Percentiles rank a stretch among this genome's conserved stretches.
Evolutionary conservation across 2,888 invertebrate genomes (phyloP).

Genomic region (Cephus pygmeus): DNA sequence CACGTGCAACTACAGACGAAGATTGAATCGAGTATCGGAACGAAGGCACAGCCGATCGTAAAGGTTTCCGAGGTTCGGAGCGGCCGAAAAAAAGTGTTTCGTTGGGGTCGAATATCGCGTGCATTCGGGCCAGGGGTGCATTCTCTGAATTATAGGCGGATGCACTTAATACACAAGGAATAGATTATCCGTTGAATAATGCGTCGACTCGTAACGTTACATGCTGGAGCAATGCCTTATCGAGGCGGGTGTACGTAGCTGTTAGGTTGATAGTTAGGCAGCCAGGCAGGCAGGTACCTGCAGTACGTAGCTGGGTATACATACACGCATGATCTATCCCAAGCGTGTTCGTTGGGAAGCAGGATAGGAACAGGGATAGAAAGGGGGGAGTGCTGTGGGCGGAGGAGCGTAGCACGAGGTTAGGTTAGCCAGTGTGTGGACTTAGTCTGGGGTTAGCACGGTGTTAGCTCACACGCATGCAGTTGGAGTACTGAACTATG

Average conservation of each 20-base stretch:
- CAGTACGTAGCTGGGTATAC: not conserved
- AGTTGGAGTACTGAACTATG: constrained; percentile 60
- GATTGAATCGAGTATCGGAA: not conserved
- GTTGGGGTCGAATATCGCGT: not conserved
- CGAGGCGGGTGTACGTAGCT: not conserved
- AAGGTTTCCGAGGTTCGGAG: not conserved
- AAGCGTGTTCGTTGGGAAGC: constrained; percentile 36
- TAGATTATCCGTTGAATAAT: constrained; percentile 60
- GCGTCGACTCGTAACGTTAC: constrained; percentile 23
- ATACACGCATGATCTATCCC: constrained; percentile 16
- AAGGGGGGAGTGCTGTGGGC: not conserved
- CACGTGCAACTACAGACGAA: not conserved
- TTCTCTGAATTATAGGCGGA: not conserved
- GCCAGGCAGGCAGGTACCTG: not conserved
- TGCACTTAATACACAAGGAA: constrained; percentile 42
- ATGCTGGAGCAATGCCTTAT: not conserved
- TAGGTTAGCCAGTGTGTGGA: constrained; percentile 45
- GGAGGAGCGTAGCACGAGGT: constrained; percentile 22
- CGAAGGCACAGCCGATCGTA: not conserved
- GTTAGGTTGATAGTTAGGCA: not conserved
- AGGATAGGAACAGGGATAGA: constrained; percentile 5
- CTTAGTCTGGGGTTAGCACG: constrained; percentile 48
- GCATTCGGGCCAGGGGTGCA: not conserved
- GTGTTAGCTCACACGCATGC: constrained; percentile 57
- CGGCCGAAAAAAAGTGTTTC: not conserved